Evolutionary conservation across 2,797 vertebrate genomes (phyloP), one percentile per base, ranked within the genome.

Genomic region (Clarias pachynema): DNA sequence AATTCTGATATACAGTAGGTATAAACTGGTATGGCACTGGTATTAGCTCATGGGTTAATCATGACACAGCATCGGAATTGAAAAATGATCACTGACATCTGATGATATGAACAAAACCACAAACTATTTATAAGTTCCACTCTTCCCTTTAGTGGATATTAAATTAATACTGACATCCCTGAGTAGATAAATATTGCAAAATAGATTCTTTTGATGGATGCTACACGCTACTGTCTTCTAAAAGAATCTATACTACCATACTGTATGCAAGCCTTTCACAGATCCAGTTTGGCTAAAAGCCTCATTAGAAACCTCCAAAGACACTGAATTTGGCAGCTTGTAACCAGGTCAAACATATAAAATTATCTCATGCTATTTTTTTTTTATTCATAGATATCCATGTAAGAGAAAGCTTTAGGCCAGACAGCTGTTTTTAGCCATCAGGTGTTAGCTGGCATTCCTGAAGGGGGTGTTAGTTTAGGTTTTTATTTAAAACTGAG

Each of bases 291-390:
- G 87, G 89, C 91, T 59, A 62, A 73, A 78, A 79, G 79, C 62
- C 88, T 91, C 92, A 91, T 91, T 91, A 93, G 87, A 91, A 84
- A 91, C 29, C 85, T 87, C 89, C 90, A 90, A 92, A 92, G 92
- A 92, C 92, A 93, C 91, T 88, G 91, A 92, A 91, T 91, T 94
- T 93, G 92, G 91, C 93, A 92, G 91, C 91, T 88, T 92, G 90
- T 92, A 95, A 94, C 93, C 94, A 93, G 94, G 94, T 95, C 93
- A 93, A 94, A 92, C 92, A 90, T 93, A 94, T 93, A 95, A 90
- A 92, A 92, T 91, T 92, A 94, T 92, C 94, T 94, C 93, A 66
- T 75, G 70, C 65, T 24, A n/a, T 53, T 24, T 66, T 57, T 66
- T 57, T 49, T 65, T 80, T 56, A 44, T 49, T 29, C 15, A 26